These are phyloP conservation scores for Fratercula arctica DNA, from an alignment of 2,797 vertebrate species.

Conservation along the genomic window DNA sequence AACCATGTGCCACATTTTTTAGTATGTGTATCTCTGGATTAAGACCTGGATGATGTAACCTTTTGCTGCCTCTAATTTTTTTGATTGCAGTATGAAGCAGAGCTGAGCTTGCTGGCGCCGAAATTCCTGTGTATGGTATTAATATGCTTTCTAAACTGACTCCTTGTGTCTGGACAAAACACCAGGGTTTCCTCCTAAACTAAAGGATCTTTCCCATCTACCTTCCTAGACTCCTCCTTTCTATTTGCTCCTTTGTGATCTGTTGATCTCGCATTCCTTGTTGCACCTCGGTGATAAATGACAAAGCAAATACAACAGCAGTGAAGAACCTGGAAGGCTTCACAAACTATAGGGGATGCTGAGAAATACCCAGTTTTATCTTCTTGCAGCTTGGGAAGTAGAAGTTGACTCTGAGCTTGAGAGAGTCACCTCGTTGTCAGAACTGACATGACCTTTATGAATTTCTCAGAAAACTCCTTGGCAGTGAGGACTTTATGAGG, in stretches of 20 bases:
- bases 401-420: not conserved
- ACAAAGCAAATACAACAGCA: not conserved
- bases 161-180: not conserved
- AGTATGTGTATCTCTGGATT: not conserved
- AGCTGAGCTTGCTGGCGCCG: constrained; percentile 3
- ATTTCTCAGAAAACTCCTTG: not conserved
- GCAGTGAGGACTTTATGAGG: not conserved
- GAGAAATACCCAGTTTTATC: not conserved
- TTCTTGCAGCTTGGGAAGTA: not conserved
- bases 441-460: not conserved
- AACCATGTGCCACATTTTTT: constrained; percentile 27
- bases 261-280: not conserved
- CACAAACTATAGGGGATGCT: not conserved
- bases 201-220: not conserved
- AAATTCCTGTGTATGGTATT: not conserved
- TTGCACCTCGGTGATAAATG: not conserved
- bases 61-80: constrained; percentile 46
- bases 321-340: not conserved
- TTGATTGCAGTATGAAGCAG: constrained; percentile 5
- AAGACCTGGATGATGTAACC: constrained; percentile 43
- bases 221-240: not conserved
- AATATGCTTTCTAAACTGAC: not conserved
- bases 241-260: not conserved
- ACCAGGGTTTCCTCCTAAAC: not conserved
- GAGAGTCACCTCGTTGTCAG: not conserved